These are phyloP conservation scores for Nibea albiflora DNA, from an alignment of 2,113 vertebrate genomes.

Conservation along the genomic window DNA sequence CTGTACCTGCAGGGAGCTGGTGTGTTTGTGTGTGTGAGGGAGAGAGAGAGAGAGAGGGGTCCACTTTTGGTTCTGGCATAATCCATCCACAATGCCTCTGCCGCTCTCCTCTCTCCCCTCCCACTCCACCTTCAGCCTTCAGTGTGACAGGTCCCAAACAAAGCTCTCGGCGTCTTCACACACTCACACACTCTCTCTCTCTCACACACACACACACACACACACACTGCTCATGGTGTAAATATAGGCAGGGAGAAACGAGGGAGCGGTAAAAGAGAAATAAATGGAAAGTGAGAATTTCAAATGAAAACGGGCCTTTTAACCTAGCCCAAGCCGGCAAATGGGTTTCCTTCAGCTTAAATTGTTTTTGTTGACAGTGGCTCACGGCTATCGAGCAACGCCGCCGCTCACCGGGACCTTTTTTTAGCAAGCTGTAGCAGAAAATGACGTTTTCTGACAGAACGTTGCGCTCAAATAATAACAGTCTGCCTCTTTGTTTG, in stretches of 20 bases:
- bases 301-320: conserved; percentile 42
- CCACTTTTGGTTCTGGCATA: conserved; percentile 87
- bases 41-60: conserved; percentile 66
- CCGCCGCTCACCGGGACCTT: background rate
- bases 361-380: conserved; percentile 64
- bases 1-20: conserved; percentile 85
- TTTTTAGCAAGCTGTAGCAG: background rate
- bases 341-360: conserved; percentile 57
- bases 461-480: conserved; percentile 22
- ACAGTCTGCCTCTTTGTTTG: conserved; percentile 22
- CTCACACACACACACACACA: conserved; percentile 49
- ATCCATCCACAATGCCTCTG: conserved; percentile 84
- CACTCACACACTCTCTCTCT: conserved; percentile 35
- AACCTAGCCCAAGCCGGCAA: conserved; percentile 23
- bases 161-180: conserved; percentile 72
- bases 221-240: conserved; percentile 41
- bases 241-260: conserved; percentile 34
- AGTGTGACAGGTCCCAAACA: conserved; percentile 87
- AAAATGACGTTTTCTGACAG: conserved; percentile 37
- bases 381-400: background rate
- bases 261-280: conserved; percentile 20
- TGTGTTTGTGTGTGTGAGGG: conserved; percentile 27
- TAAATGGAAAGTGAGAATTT: conserved; percentile 52
- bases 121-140: conserved; percentile 79
- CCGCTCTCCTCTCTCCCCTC: conserved; percentile 40